Conservation (phyloP, 2,797 vertebrate species). For the Platyrinchus mystaceus region DNA sequence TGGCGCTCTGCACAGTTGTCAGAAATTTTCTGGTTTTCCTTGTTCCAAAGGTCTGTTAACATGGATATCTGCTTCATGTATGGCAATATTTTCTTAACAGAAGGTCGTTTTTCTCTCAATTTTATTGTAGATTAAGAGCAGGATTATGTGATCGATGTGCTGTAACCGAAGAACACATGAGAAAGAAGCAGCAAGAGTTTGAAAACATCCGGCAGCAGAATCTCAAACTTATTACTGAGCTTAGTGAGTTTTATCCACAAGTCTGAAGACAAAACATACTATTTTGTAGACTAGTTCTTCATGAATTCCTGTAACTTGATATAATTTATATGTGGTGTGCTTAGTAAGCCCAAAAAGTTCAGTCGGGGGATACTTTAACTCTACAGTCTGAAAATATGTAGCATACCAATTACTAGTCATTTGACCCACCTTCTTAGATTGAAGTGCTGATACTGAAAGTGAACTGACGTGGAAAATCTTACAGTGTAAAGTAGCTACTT, state of each 20-base stretch:
- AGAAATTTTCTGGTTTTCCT: background rate
- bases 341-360: background rate
- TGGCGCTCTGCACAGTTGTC: background rate
- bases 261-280: background rate
- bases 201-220: conserved; percentile 85
- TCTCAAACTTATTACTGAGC: conserved; percentile 81
- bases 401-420: background rate
- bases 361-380: background rate
- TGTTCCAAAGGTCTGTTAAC: background rate
- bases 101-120: background rate
- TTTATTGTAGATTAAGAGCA: conserved; percentile 74
- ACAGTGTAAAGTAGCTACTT: background rate
- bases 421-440: background rate
- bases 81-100: background rate
- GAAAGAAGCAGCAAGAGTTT: conserved; percentile 82
- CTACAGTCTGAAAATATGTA: background rate
- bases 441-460: conserved; percentile 1
- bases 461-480: background rate
- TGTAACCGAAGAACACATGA: conserved; percentile 85
- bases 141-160: conserved; percentile 87
- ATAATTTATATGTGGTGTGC: background rate
- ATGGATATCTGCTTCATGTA: background rate
- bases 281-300: background rate
- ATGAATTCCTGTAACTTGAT: background rate
- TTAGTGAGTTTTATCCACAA: conserved; percentile 81